Percentiles rank a stretch among this genome's conserved stretches.
phyloP scores from a whole-genome alignment of 2,888 invertebrate genomes.

The Cylloceria caligata region DNA sequence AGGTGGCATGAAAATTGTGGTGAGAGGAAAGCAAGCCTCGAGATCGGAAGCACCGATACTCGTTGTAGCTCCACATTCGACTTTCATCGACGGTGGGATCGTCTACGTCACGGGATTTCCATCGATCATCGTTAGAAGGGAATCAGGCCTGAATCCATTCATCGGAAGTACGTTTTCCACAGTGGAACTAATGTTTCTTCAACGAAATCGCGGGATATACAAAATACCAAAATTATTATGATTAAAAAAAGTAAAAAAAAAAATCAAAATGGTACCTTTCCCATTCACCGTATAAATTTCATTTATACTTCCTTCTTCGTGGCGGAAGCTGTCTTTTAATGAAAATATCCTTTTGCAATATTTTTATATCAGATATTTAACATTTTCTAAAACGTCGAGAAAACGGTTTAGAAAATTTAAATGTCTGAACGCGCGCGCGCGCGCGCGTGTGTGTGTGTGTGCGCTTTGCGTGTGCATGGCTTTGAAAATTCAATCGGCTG shows the following conservation, averaged over 20 bases:
- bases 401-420: too few relatives aligned
- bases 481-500: too few relatives aligned
- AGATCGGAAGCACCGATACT: constrained; percentile 93
- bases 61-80: constrained; percentile 95
- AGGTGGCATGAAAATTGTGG: constrained; percentile 91
- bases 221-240: background rate
- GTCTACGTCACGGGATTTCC: constrained; percentile 93
- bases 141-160: constrained; percentile 92
- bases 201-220: background rate
- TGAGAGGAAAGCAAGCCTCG: constrained; percentile 91
- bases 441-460: too few relatives aligned
- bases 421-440: too few relatives aligned
- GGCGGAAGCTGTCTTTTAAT: background rate
- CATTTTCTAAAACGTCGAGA: too few relatives aligned
- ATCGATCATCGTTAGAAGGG: constrained; percentile 93
- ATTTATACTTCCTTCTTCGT: constrained; percentile 5
- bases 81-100: constrained; percentile 94
- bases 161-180: constrained; percentile 92
- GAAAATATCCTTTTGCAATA: too few relatives aligned
- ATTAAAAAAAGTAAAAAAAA: constrained; percentile 3
- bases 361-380: too few relatives aligned
- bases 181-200: constrained; percentile 22
- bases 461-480: too few relatives aligned
- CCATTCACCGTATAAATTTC: constrained; percentile 67
- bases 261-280: constrained; percentile 43